Conservation (phyloP, 2,888 invertebrate genomes). For the Trissonchulus sp. region DNA sequence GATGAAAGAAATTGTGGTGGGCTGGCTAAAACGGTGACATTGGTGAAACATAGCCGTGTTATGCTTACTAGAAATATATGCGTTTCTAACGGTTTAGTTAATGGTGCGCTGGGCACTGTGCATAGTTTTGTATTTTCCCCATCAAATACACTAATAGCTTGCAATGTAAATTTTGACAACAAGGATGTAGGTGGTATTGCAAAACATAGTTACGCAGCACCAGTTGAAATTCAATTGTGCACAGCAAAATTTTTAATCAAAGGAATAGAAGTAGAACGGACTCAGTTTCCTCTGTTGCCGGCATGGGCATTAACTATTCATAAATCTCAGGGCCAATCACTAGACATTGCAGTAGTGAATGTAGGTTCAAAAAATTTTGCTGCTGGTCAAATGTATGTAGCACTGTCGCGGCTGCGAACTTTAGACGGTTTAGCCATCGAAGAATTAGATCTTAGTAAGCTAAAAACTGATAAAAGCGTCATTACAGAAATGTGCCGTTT, state of each 20-base stretch:
- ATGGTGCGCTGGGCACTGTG: not conserved
- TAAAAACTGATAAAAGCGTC: not conserved
- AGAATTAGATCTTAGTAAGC: slow-evolving; percentile 6
- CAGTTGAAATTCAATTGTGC: not conserved
- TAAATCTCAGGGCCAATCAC: slow-evolving; percentile 15
- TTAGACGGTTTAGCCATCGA: not conserved
- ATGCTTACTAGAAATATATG: slow-evolving; percentile 12
- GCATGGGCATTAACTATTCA: slow-evolving; percentile 13
- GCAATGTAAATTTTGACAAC: not conserved
- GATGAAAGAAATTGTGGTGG: slow-evolving; percentile 6
- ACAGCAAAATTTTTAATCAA: not conserved
- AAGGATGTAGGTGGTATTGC: slow-evolving; percentile 9
- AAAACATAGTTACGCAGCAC: no score
- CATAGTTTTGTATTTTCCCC: not conserved
- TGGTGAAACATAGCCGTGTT: not conserved
- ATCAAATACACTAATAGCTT: no score
- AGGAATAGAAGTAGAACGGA: not conserved
- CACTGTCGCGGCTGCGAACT: not conserved
- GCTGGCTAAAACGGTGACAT: not conserved
- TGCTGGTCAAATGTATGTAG: slow-evolving; percentile 21
- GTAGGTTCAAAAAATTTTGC: not conserved
- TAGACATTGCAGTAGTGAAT: not conserved
- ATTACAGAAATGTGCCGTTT: not conserved
- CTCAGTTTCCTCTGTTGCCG: slow-evolving; percentile 8
- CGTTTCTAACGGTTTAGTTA: not conserved